phyloP scores from a whole-genome alignment of 2,888 invertebrate species.

The Lapara coniferarum region DNA sequence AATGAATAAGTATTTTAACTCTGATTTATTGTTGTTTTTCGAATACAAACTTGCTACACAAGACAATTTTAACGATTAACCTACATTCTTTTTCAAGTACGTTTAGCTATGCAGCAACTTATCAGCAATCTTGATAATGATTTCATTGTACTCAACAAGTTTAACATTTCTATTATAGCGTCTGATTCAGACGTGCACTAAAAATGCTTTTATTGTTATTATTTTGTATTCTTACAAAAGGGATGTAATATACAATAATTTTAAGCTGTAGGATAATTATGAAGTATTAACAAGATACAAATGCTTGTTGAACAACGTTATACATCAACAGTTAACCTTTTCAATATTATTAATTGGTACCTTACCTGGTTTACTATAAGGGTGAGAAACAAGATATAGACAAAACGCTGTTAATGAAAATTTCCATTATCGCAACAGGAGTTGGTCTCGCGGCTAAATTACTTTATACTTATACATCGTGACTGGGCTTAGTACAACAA shows the following conservation, averaged over 20 bases:
- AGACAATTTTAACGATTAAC: not conserved
- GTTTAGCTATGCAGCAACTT: not conserved
- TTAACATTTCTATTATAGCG: not conserved
- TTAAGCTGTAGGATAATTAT: not conserved
- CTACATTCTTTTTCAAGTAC: not conserved
- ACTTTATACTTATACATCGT: constrained; percentile 48
- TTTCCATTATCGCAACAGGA: constrained; percentile 6
- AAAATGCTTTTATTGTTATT: not conserved
- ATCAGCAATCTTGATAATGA: not conserved
- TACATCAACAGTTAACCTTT: no score
- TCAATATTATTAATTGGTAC: no score
- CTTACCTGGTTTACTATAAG: no score
- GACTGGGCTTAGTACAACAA: constrained; percentile 68
- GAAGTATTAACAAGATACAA: not conserved
- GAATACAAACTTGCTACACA: not conserved
- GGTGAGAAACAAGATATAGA: no score
- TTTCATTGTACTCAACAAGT: not conserved
- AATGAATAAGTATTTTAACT: not conserved
- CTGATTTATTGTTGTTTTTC: not conserved
- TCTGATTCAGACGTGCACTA: not conserved
- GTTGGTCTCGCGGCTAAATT: not conserved
- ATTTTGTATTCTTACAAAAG: no score
- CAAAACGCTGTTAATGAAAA: not conserved
- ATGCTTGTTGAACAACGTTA: no score
- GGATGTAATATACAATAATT: not conserved